A percentile compares a stretch with the other conserved stretches of the same genome.
phyloP scores from a whole-genome alignment of 53 echinoderm and acorn worm species.

The Mesocentrotus franciscanus region DNA sequence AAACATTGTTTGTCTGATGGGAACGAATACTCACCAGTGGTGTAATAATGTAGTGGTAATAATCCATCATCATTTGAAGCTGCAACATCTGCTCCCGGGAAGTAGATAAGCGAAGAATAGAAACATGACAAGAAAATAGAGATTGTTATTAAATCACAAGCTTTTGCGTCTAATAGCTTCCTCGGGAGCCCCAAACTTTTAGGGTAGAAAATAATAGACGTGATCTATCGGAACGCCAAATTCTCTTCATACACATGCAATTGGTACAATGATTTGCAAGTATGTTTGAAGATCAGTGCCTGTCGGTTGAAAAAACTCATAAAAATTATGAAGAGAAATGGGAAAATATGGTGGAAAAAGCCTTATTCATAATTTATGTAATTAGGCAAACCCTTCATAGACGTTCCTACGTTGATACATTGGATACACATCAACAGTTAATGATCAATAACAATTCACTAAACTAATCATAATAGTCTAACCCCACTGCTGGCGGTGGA shows the following conservation, averaged over 20 bases:
- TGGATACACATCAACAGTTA: too few relatives aligned
- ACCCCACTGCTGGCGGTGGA: background rate
- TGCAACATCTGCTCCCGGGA: constrained; percentile 74
- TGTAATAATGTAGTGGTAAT: constrained; percentile 89
- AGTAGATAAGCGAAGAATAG: background rate
- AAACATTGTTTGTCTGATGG: background rate
- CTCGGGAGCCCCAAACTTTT: too few relatives aligned
- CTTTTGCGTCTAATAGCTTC: background rate
- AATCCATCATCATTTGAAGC: constrained; percentile 87
- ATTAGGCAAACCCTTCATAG: too few relatives aligned
- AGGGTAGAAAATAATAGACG: background rate
- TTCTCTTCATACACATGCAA: background rate
- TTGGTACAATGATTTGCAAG: background rate
- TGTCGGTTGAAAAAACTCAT: background rate
- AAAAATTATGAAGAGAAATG: background rate
- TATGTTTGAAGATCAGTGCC: background rate
- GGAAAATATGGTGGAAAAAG: background rate
- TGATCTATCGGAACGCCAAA: background rate
- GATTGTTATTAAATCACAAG: background rate
- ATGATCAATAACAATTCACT: too few relatives aligned
- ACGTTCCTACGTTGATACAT: too few relatives aligned
- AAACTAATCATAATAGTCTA: background rate
- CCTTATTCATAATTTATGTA: too few relatives aligned
- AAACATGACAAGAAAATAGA: constrained; percentile 45
- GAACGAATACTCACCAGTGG: constrained; percentile 81